Evolutionary conservation across 2,888 invertebrate genomes (phyloP).

Genomic region (Ditula angustiorana): DNA sequence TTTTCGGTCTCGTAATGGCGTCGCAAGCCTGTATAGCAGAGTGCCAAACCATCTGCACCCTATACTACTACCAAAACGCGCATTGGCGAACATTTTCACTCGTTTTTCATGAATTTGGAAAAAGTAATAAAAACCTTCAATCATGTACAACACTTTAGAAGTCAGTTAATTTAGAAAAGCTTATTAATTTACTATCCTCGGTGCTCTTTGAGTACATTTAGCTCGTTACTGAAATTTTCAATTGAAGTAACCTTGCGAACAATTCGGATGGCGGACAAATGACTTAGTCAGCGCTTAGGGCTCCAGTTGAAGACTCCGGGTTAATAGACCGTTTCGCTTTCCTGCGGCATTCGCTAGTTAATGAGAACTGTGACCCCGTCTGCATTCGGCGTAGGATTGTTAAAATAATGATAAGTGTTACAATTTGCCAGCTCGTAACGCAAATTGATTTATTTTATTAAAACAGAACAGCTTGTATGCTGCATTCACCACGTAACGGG

Average conservation of each 20-base stretch:
- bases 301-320: not conserved
- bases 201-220: not conserved
- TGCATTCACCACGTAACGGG: not conserved
- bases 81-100: not conserved
- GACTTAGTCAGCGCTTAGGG: slow-evolving; percentile 1
- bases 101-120: not conserved
- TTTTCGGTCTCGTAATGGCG: slow-evolving; percentile 57
- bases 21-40: slow-evolving; percentile 52
- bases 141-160: too few relatives aligned
- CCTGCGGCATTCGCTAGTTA: slow-evolving; percentile 6
- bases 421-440: not conserved
- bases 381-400: slow-evolving; percentile 4
- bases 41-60: slow-evolving; percentile 10
- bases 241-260: not conserved
- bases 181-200: not conserved
- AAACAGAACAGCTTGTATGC: not conserved
- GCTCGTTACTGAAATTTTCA: not conserved
- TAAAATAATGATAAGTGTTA: not conserved
- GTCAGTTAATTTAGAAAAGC: too few relatives aligned
- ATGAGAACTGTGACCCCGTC: slow-evolving; percentile 5
- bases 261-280: slow-evolving; percentile 14
- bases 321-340: slow-evolving; percentile 1
- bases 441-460: slow-evolving; percentile 4
- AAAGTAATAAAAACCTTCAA: too few relatives aligned
- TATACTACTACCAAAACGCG: not conserved